Evolutionary conservation across 2,888 invertebrate genomes (phyloP).

Genomic region (Drosophila koepferae): DNA sequence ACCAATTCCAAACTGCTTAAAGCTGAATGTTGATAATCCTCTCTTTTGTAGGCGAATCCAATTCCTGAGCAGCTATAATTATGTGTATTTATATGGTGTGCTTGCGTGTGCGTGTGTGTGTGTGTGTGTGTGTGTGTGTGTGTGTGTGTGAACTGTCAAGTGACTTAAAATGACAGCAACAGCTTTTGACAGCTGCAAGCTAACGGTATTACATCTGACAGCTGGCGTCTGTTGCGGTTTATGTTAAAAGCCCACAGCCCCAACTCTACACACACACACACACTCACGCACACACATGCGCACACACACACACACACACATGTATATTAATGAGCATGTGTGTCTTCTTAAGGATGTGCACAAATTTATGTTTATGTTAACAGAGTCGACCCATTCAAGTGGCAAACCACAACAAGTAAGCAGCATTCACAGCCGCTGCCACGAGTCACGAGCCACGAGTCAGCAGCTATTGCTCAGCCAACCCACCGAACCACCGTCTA

Average conservation of each 20-base stretch:
- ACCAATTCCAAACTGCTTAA: not conserved
- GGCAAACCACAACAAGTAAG: conserved; percentile 74
- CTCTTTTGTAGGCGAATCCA: not conserved
- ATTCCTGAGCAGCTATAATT: conserved; percentile 17
- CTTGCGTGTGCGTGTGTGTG: conserved; percentile 1
- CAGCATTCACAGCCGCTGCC: conserved; percentile 17
- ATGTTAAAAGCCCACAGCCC: conserved; percentile 58
- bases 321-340: conserved; percentile 13
- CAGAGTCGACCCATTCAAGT: conserved; percentile 77
- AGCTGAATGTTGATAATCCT: conserved; percentile 1
- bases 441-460: not conserved
- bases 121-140: conserved; percentile 28
- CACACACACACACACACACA: conserved; percentile 2
- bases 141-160: conserved; percentile 57
- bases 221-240: conserved; percentile 75
- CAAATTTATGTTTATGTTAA: conserved; percentile 78
- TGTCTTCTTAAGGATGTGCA: conserved; percentile 49
- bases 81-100: conserved; percentile 2
- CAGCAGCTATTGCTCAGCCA: conserved; percentile 10
- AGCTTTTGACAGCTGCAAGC: conserved; percentile 77
- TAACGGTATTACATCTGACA: conserved; percentile 73
- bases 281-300: not conserved
- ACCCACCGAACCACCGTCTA: conserved; percentile 7
- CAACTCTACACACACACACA: not conserved
- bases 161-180: conserved; percentile 71